A percentile compares a stretch with the other conserved stretches of the same genome.
These are phyloP conservation scores for Sminthurides aquaticus DNA, from an alignment of 2,888 invertebrate species.

Conservation along the genomic window DNA sequence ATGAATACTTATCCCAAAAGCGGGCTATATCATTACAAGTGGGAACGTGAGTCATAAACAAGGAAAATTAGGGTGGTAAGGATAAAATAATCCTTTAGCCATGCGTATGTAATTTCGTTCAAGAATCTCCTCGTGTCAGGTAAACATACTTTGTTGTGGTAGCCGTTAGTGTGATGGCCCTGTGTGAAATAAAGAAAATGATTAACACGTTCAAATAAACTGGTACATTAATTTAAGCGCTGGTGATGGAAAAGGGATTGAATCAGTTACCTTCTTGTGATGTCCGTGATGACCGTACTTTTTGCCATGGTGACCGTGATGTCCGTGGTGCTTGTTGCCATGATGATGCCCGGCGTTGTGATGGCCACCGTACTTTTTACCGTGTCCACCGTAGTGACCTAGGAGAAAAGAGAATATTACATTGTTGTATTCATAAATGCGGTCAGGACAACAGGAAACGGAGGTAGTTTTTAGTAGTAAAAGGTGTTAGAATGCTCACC, in stretches of 20 bases:
- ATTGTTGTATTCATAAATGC: neutral
- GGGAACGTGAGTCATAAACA: too few species aligned
- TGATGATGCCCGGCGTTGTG: conserved; percentile 8
- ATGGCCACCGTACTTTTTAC: conserved; percentile 17
- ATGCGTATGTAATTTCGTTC: too few species aligned
- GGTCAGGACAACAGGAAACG: neutral
- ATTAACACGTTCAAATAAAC: too few species aligned
- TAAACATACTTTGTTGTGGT: conserved; percentile 31
- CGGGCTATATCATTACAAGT: too few species aligned
- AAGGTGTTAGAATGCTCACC: too few species aligned
- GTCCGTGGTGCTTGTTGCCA: conserved; percentile 14
- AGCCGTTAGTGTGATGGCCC: conserved; percentile 31
- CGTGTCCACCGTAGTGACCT: conserved; percentile 15
- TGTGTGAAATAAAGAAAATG: neutral
- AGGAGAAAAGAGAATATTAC: neutral
- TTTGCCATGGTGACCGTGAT: conserved; percentile 16
- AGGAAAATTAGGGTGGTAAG: too few species aligned
- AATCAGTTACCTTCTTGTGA: conserved; percentile 27
- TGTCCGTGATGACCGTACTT: conserved; percentile 21
- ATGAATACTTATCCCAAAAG: too few species aligned
- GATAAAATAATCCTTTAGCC: too few species aligned
- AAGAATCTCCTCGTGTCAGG: too few species aligned
- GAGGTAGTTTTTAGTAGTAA: too few species aligned
- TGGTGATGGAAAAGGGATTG: too few species aligned
- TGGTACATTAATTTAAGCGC: too few species aligned